These are phyloP conservation scores for Hyperoplus lanceolatus DNA, from an alignment of 2,797 vertebrate genomes.

Conservation along the genomic window DNA sequence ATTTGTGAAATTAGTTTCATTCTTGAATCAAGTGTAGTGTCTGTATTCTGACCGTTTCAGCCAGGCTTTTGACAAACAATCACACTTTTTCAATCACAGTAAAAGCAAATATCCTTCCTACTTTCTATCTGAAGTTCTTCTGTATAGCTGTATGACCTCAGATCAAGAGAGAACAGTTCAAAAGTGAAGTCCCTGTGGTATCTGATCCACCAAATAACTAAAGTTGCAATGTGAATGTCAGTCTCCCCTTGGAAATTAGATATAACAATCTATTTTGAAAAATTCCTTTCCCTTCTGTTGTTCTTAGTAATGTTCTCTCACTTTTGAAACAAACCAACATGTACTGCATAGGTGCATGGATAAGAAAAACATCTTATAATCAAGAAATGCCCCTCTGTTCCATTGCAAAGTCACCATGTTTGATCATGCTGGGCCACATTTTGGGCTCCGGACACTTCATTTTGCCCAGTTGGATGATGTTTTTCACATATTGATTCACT, in stretches of 20 bases:
- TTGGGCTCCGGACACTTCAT: neutral
- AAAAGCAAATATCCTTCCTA: neutral
- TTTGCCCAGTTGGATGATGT: neutral
- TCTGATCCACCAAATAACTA: conserved; percentile 6
- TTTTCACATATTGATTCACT: neutral
- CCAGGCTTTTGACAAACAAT: conserved; percentile 7
- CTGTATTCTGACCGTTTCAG: conserved; percentile 14
- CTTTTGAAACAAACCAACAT: neutral
- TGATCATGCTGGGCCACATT: neutral
- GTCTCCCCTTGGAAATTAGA: neutral
- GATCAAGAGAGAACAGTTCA: conserved; percentile 2
- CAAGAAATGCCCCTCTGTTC: neutral
- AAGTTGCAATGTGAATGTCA: neutral
- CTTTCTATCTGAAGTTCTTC: neutral
- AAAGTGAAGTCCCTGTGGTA: neutral
- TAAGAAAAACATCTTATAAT: neutral
- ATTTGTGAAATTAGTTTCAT: conserved; percentile 1
- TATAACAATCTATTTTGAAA: neutral
- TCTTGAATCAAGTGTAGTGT: conserved; percentile 8
- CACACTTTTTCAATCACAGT: neutral
- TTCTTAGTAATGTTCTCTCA: neutral
- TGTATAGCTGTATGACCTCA: neutral
- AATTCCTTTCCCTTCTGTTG: neutral
- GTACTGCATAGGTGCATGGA: neutral
- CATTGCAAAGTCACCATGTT: neutral